A percentile compares a stretch with the other conserved stretches of the same genome.
phyloP scores from a whole-genome alignment of 2,888 invertebrate genomes.

The Colletes collaris region DNA sequence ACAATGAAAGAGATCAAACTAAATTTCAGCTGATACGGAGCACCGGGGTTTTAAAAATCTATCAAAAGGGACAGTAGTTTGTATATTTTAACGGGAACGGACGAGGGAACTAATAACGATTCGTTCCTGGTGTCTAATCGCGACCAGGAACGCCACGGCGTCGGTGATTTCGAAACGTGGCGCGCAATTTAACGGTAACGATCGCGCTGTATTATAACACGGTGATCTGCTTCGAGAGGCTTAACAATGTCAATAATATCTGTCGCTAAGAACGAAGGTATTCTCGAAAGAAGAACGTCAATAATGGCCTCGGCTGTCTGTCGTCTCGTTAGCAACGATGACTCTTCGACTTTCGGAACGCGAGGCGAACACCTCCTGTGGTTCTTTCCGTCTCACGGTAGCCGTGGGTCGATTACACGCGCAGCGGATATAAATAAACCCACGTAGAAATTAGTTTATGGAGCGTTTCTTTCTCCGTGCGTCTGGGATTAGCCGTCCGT shows the following conservation, averaged over 20 bases:
- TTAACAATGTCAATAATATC: slow-evolving; percentile 62
- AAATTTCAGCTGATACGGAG: no score
- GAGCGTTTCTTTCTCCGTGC: slow-evolving; percentile 43
- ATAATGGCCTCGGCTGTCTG: slow-evolving; percentile 67
- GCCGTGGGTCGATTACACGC: slow-evolving; percentile 79
- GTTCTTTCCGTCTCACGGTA: slow-evolving; percentile 72
- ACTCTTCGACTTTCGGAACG: slow-evolving; percentile 72
- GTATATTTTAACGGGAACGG: no score
- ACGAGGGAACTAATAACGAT: no score
- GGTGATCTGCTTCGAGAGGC: slow-evolving; percentile 48
- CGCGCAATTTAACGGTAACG: slow-evolving; percentile 57
- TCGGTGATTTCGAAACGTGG: slow-evolving; percentile 18
- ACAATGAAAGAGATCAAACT: no score
- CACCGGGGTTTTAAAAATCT: no score
- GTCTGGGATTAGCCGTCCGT: slow-evolving; percentile 39
- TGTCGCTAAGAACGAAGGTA: slow-evolving; percentile 66
- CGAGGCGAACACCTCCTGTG: slow-evolving; percentile 50
- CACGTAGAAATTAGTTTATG: slow-evolving; percentile 65
- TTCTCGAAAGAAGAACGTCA: slow-evolving; percentile 64
- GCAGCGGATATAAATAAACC: slow-evolving; percentile 71
- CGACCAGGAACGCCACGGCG: no score
- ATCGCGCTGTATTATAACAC: slow-evolving; percentile 48
- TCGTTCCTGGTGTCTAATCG: no score
- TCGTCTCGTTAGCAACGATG: slow-evolving; percentile 79
- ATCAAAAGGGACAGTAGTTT: no score